Evolutionary conservation across 2,113 vertebrate species (phyloP).

Genomic region (Gambusia holbrooki): DNA sequence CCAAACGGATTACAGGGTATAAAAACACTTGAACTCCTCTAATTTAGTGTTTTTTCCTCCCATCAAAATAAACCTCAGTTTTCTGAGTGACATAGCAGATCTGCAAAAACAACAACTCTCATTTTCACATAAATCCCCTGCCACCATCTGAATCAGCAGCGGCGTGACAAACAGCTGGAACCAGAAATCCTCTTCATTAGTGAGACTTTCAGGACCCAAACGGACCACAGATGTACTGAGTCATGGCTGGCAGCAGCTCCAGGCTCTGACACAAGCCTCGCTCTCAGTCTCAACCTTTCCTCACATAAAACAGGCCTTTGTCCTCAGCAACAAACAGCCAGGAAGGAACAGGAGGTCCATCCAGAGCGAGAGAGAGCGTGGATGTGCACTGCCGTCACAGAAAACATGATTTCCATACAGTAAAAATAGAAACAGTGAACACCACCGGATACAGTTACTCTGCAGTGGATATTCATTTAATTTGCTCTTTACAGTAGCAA

Average conservation of each 20-base stretch:
- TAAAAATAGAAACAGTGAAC: slow-evolving; percentile 24
- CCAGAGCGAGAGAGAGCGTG: slow-evolving; percentile 31
- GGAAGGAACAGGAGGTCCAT: slow-evolving; percentile 67
- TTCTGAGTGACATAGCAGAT: background rate
- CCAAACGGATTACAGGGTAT: too few relatives aligned
- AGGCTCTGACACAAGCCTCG: slow-evolving; percentile 63
- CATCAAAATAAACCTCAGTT: background rate
- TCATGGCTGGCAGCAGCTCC: slow-evolving; percentile 55
- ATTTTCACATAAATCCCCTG: background rate
- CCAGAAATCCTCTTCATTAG: slow-evolving; percentile 20
- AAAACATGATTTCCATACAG: slow-evolving; percentile 59
- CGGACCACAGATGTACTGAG: slow-evolving; percentile 49
- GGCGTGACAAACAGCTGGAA: slow-evolving; percentile 6
- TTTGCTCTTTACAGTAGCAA: too few relatives aligned
- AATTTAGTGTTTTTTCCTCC: background rate
- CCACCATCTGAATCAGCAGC: background rate
- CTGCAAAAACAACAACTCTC: background rate
- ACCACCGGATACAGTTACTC: too few relatives aligned
- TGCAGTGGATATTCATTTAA: background rate
- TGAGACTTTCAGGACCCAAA: slow-evolving; percentile 43
- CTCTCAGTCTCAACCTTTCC: slow-evolving; percentile 62
- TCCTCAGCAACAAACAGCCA: slow-evolving; percentile 68
- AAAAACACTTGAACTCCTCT: background rate
- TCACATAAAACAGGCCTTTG: slow-evolving; percentile 74
- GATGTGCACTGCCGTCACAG: slow-evolving; percentile 57